These are phyloP conservation scores for Sceliomorpha sp. DNA, from an alignment of 2,888 invertebrate species.

Conservation along the genomic window DNA sequence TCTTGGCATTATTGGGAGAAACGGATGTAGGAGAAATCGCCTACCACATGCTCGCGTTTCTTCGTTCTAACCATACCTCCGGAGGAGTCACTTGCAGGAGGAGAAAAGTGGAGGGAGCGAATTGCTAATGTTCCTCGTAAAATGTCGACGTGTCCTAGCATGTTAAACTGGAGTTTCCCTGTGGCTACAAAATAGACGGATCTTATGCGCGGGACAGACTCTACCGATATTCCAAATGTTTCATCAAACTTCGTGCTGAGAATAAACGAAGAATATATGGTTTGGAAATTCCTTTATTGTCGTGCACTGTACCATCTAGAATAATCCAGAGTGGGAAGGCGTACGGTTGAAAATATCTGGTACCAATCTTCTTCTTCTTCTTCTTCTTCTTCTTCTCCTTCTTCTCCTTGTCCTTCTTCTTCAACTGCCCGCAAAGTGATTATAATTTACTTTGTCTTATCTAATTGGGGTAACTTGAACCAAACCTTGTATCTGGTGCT, in stretches of 20 bases:
- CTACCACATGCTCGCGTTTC: slow-evolving; percentile 37
- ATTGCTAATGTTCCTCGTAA: slow-evolving; percentile 72
- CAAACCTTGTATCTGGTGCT: no score
- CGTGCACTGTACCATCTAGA: slow-evolving; percentile 19
- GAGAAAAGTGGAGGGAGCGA: slow-evolving; percentile 57
- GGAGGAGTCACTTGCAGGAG: slow-evolving; percentile 46
- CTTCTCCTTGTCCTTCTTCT: no score
- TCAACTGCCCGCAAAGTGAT: no score
- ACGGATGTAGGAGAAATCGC: slow-evolving; percentile 37
- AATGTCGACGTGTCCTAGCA: slow-evolving; percentile 72
- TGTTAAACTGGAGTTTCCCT: slow-evolving; percentile 69
- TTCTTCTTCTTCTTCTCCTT: no score
- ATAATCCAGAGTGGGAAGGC: slow-evolving; percentile 24
- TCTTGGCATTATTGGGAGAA: slow-evolving; percentile 41
- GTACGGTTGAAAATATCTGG: slow-evolving; percentile 17
- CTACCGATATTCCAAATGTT: slow-evolving; percentile 47
- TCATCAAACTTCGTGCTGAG: slow-evolving; percentile 48
- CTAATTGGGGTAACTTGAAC: no score
- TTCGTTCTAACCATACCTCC: slow-evolving; percentile 14
- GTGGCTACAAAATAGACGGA: slow-evolving; percentile 61
- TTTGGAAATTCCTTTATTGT: slow-evolving; percentile 38
- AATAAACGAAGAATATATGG: slow-evolving; percentile 36
- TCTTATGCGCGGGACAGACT: slow-evolving; percentile 57
- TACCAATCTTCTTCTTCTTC: slow-evolving; percentile 19
- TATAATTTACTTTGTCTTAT: no score